Base-by-base conservation (phyloP, 2,888 invertebrate genomes). In the Fragum fragum region DNA sequence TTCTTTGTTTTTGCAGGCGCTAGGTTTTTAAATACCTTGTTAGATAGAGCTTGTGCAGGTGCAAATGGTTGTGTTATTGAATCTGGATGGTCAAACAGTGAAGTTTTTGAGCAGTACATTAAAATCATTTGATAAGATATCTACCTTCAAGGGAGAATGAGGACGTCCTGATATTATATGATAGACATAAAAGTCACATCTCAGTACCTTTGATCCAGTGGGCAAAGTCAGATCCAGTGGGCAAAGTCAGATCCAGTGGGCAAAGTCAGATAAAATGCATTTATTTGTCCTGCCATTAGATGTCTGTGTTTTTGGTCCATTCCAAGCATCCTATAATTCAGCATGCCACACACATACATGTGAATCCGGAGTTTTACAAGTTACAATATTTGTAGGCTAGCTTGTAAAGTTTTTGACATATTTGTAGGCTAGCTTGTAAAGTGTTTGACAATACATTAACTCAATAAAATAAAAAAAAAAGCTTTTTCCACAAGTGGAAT, bases 101-200 rank as follows among this genome's bases (percentile, higher is more conserved):
- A 82, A 6, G 66, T 79, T 82, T 21, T 82, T 85, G 26, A 16
- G 14, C 28, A 42, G 1, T 81, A 86, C 39, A 69, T 79, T 5
- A 14, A 86, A 23, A 53, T n/a, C 52, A 69, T 79, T 7, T 7
- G 83, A n/a, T n/a, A n/a, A 82, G 76, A 32, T 82, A 80, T 57
- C 32, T 78, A 21, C 74, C 73, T 32, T 9, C 32, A 3, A 52
- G 39, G 26, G 26, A 26, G 14, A 61, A 69, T n/a, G 63, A 72
- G 1, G 73, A 57, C 26, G 71, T 79, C 3, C 52, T n/a, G 3
- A 21, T 52, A 52, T n/a, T 86, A 18, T 78, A 82, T 76, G 84
- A 86, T 69, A 79, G 86, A 16, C 86, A 82, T 29, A 82, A 55
- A 36, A 76, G 77, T 14, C 84, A 82, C 36, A 70, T 82, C 14